These are phyloP conservation scores for Platysteira castanea DNA, from an alignment of 2,113 vertebrate species.

Conservation along the genomic window DNA sequence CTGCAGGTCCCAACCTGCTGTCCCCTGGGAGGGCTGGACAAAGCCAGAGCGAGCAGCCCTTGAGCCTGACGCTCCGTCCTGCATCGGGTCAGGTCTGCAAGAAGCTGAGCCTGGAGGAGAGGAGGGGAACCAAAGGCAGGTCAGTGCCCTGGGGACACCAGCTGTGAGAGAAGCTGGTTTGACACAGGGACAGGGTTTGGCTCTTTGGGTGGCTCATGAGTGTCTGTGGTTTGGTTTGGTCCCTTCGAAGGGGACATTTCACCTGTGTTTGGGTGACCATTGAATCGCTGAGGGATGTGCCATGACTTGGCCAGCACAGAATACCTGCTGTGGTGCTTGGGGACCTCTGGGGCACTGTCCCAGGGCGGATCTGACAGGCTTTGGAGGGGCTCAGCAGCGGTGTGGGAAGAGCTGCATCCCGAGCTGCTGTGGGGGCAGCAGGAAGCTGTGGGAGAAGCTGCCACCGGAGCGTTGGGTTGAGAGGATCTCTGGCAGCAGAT, in stretches of 20 bases:
- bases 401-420: background rate
- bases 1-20: rapidly evolving
- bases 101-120: background rate
- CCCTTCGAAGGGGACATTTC: rapidly evolving
- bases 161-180: background rate
- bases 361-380: background rate
- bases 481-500: background rate
- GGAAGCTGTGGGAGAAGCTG: background rate
- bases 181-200: background rate
- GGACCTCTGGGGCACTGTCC: background rate
- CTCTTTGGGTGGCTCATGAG: background rate
- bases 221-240: background rate
- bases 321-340: background rate
- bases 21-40: background rate
- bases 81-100: background rate
- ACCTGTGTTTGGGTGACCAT: rapidly evolving
- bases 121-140: background rate
- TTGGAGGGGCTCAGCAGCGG: background rate
- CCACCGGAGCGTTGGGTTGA: background rate
- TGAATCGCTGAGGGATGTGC: rapidly evolving
- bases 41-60: rapidly evolving
- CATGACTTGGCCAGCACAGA: background rate
- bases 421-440: background rate
- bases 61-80: background rate
- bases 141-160: background rate